Base-by-base conservation (phyloP, 2,797 vertebrate species). In the Setipinna tenuifilis region DNA sequence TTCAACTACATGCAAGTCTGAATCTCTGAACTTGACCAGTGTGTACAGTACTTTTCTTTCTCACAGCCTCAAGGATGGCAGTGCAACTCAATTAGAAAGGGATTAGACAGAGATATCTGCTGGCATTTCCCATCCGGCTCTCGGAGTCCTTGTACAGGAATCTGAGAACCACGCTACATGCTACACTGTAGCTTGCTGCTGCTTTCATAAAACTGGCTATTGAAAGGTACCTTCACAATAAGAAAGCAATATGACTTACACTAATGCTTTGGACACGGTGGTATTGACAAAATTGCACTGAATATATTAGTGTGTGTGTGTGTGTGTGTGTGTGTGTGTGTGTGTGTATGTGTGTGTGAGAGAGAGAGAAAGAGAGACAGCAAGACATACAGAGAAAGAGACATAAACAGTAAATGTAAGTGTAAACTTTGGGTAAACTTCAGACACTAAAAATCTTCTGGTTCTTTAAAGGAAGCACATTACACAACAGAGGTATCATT, bases 11-110 rank as follows among this genome's bases (percentile, higher is more conserved):
- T 44, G 17, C 68, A 17, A 78, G 0, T 19, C 31, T 65, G 19
- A 90, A 86, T 78, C 16, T 44, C 35, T 78, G 35, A 78, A 44
- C 71, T 78, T 7, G 50, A 35, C 23, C 9, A 35, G 19, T 78
- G 54, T 83, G 25, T 54, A 82, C 25, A 0, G 25, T 16, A 46
- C 19, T 84, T 23, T 12, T 17, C 41, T 83, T 82, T 86, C 84
- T 71, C 82, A 87, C 23, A 68, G 61, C 82, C 54, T 81, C 35
- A 80, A 87, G 89, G 82, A 90, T 90, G 44, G 44, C 89, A 88
- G 85, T 87, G 90, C 82, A 90, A 92, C 89, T 90, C 90, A 93
- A 94, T 94, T 93, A 94, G 89, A 94, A 94, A 92, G 81, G 92
- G 93, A 94, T 94, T 94, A 93, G 88, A 83, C 86, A 35, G 57